Conservation (phyloP, 2,113 vertebrate species). For the Heliornis fulica region DNA sequence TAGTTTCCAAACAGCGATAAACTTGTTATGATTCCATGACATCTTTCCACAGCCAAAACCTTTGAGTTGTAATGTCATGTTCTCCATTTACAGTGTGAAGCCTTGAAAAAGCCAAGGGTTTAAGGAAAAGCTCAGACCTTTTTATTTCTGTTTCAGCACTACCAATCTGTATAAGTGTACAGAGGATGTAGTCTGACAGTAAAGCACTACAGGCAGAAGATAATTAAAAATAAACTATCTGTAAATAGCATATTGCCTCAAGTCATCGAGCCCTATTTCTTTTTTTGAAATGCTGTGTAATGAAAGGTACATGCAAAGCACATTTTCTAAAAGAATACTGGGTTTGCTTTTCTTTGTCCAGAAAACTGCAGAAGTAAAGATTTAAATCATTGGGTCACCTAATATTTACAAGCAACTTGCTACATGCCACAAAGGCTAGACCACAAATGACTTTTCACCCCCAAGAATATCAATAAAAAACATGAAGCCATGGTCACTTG, state of each 20-base stretch:
- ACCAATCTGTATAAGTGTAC: not conserved
- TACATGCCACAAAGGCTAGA: not conserved
- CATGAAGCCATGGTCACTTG: not conserved
- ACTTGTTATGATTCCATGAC: not conserved
- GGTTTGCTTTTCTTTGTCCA: not conserved
- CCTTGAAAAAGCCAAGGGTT: not conserved
- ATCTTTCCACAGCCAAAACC: conserved; percentile 14
- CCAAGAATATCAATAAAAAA: not conserved
- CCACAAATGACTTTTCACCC: not conserved
- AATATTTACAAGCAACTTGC: not conserved
- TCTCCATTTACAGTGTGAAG: not conserved
- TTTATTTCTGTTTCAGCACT: conserved; percentile 1
- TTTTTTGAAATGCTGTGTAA: conserved; percentile 6
- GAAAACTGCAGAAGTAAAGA: not conserved
- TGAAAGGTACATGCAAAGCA: conserved; percentile 9
- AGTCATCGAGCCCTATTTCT: not conserved
- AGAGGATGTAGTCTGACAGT: not conserved
- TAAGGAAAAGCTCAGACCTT: not conserved
- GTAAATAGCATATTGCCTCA: conserved; percentile 14
- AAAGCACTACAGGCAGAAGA: conserved; percentile 1
- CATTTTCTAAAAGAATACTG: not conserved
- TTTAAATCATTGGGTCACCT: not conserved
- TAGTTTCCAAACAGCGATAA: not conserved
- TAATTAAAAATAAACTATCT: conserved; percentile 37
- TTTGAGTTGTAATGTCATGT: not conserved